Evolutionary conservation across 2,113 vertebrate genomes (phyloP), one percentile per base, ranked within the genome.

Genomic region (Siphamia tubifer): DNA sequence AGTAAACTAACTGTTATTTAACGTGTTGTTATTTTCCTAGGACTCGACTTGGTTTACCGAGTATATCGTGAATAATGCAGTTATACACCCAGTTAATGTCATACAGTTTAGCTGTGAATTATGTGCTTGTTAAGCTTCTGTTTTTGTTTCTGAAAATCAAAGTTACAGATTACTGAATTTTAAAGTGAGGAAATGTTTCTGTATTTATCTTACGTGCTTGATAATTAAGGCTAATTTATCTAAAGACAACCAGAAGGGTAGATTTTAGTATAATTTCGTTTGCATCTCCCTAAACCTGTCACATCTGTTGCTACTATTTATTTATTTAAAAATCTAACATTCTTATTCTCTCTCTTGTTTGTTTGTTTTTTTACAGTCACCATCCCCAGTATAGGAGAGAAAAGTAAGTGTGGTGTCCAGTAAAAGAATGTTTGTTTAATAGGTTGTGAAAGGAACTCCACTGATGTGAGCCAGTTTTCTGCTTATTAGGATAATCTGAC

Each of bases 371-470:
- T 72, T 88, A 4, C 88, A 95, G 94, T 90, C 85, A 94, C 93
- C 64, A 92, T 95, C 81, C 65, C 48, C 63, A 93, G 82, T 74
- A 86, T 88, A 83, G 93, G 90, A 80, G 93, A 94, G 87, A 80
- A 93, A 85, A 90, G 94, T 95, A 91, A 92, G 91, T 87, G 28
- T 60, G 20, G 25, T 34, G 4, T 7, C 12, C 15, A 17, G 8
- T 32, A 2, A 52, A 54, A 17, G 20, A 12, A 17, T 72, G 12
- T 67, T 60, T 38, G 38, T 70, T 54, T 45, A 35, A 72, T 28
- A 15, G 8, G 9, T 12, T 20, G 1, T 58, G 9, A 60, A 40
- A 48, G 17, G 8, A 67, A 1, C 20, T 54, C 49, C 25, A 20
- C 34, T 42, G 13, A 57, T 15, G 16, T 44, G 10, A 68, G 40